These are phyloP conservation scores for Epistrophe grossulariae DNA, from an alignment of 2,888 invertebrate species.

Conservation along the genomic window DNA sequence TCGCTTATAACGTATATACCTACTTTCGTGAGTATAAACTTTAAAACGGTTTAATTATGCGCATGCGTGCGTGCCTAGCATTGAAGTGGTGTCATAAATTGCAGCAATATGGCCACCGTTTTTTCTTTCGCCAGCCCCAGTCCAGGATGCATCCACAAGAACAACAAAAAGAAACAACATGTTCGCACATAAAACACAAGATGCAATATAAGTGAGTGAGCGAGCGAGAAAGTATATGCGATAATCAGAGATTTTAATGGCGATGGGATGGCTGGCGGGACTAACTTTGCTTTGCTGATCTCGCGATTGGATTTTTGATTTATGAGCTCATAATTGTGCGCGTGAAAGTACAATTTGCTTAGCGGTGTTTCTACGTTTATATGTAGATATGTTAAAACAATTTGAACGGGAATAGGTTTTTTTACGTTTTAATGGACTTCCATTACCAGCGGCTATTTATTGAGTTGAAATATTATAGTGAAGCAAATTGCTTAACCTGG, in stretches of 20 bases:
- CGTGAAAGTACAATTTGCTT: slow-evolving; percentile 74
- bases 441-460: slow-evolving; percentile 49
- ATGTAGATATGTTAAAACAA: slow-evolving; percentile 18
- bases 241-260: neutral
- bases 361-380: slow-evolving; percentile 41
- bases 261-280: slow-evolving; percentile 4
- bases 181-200: neutral
- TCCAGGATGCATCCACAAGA: neutral
- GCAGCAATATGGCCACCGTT: slow-evolving; percentile 71
- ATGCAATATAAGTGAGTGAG: neutral
- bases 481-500: slow-evolving; percentile 45
- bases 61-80: slow-evolving; percentile 65
- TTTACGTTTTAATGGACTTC: slow-evolving; percentile 53
- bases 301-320: slow-evolving; percentile 64
- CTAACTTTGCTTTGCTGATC: neutral
- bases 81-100: slow-evolving; percentile 67
- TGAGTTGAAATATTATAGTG: slow-evolving; percentile 21
- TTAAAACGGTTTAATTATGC: slow-evolving; percentile 74
- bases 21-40: slow-evolving; percentile 22
- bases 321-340: slow-evolving; percentile 71
- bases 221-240: neutral
- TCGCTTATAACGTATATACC: slow-evolving; percentile 40
- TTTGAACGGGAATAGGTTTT: slow-evolving; percentile 41
- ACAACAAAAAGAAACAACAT: neutral
- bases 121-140: slow-evolving; percentile 24